Evolutionary conservation across 37 sponge, comb jelly and placozoan species (phyloP).

Genomic region (Eunapius fragilis): DNA sequence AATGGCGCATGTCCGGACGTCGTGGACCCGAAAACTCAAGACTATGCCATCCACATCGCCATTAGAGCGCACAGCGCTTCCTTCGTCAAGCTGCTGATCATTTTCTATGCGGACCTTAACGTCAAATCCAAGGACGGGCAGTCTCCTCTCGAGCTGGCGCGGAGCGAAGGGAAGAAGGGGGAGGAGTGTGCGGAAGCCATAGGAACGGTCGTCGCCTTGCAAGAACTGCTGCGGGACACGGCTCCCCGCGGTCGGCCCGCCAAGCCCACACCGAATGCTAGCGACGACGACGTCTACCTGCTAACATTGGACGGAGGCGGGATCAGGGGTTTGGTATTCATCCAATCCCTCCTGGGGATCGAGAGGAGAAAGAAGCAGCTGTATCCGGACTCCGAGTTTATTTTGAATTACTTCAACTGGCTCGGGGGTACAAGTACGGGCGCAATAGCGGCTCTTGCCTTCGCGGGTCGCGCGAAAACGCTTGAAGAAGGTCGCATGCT

Average conservation of each 20-base stretch:
- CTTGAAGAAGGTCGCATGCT: conserved; percentile 18
- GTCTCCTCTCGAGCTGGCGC: conserved; percentile 13
- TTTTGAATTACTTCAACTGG: conserved; percentile 23
- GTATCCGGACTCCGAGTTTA: conserved; percentile 35
- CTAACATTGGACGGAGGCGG: conserved; percentile 67
- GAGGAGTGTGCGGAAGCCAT: conserved; percentile 1
- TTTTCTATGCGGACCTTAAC: conserved; percentile 37
- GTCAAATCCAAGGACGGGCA: conserved; percentile 15
- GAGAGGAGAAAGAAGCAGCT: conserved; percentile 5
- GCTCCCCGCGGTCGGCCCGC: background rate
- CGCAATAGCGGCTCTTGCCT: conserved; percentile 34
- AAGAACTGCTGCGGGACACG: background rate
- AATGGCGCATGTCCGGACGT: background rate
- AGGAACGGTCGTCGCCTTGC: background rate
- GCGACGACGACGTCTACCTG: conserved; percentile 11
- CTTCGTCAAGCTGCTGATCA: conserved; percentile 32
- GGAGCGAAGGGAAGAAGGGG: background rate
- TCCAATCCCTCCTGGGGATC: conserved; percentile 22
- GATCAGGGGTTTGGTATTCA: conserved; percentile 51
- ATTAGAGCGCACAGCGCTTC: background rate
- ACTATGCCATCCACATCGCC: conserved; percentile 33
- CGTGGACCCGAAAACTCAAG: background rate
- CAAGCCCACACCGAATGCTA: background rate
- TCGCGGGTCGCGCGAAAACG: background rate
- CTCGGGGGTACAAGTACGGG: conserved; percentile 65